Conservation (phyloP, 2,888 invertebrate species). For the Ametastegia equiseti region DNA sequence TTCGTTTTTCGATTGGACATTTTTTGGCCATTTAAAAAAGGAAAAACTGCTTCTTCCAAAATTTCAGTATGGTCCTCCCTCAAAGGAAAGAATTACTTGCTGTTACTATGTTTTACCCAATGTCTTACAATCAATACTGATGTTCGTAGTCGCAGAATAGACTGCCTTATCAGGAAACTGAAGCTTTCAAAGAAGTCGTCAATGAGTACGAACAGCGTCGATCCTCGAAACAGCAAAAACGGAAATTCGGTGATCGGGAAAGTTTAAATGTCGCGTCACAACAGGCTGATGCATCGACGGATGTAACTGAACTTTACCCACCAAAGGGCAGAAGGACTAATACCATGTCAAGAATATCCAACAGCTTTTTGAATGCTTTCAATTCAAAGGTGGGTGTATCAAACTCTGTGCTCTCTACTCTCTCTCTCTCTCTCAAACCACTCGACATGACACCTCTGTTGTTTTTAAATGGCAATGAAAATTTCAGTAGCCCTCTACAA, state of each 20-base stretch:
- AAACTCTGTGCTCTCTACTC: background rate
- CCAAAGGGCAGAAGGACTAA: slow-evolving; percentile 30
- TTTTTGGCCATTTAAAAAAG: too few relatives aligned
- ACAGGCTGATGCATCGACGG: slow-evolving; percentile 57
- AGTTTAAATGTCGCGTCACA: slow-evolving; percentile 53
- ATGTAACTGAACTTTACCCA: slow-evolving; percentile 60
- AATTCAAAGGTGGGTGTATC: slow-evolving; percentile 55
- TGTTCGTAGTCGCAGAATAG: slow-evolving; percentile 51
- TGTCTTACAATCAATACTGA: background rate
- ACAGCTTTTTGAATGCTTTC: slow-evolving; percentile 55
- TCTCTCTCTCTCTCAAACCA: background rate
- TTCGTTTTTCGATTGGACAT: too few relatives aligned
- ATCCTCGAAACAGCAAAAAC: background rate
- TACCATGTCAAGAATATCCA: slow-evolving; percentile 50
- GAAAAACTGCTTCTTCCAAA: too few relatives aligned
- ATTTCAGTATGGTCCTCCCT: too few relatives aligned
- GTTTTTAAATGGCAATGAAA: slow-evolving; percentile 45
- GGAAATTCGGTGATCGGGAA: slow-evolving; percentile 23
- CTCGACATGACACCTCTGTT: slow-evolving; percentile 40
- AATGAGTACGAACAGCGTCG: slow-evolving; percentile 55
- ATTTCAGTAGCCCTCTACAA: slow-evolving; percentile 52
- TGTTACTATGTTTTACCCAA: background rate
- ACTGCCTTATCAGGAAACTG: slow-evolving; percentile 62
- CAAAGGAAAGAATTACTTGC: too few relatives aligned
- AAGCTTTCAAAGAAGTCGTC: slow-evolving; percentile 59